These are phyloP conservation scores for Heliconius himera DNA, from an alignment of 1,140 invertebrate genomes.

Conservation along the genomic window DNA sequence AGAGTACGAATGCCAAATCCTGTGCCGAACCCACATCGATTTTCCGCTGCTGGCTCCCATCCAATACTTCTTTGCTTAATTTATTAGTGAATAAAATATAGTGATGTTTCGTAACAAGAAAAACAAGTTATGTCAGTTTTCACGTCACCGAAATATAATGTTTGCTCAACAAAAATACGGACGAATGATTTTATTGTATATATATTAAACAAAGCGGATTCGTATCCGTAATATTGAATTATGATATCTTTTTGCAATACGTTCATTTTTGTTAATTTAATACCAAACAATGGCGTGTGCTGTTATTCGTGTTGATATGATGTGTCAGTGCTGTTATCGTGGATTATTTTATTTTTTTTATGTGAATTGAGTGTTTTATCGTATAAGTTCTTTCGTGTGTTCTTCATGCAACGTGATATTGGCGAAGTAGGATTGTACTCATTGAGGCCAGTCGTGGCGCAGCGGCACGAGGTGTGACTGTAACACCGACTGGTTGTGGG, in stretches of 20 bases:
- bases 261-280: constrained; percentile 9
- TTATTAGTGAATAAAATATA: constrained; percentile 65
- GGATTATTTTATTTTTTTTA: neutral
- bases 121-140: constrained; percentile 39
- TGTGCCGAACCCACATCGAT: constrained; percentile 67
- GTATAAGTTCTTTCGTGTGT: too few relatives aligned
- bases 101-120: constrained; percentile 46
- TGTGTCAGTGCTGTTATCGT: neutral
- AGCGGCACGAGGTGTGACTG: too few relatives aligned
- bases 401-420: too few relatives aligned
- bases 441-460: too few relatives aligned
- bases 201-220: constrained; percentile 11
- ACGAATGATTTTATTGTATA: constrained; percentile 21
- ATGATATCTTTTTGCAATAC: constrained; percentile 4
- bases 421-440: too few relatives aligned
- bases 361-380: neutral
- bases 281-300: neutral
- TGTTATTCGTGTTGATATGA: neutral
- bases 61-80: constrained; percentile 72
- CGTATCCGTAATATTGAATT: constrained; percentile 15
- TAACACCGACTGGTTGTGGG: too few relatives aligned
- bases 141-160: constrained; percentile 24
- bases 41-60: constrained; percentile 64
- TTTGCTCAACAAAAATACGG: constrained; percentile 13
- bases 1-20: constrained; percentile 42